Base-by-base conservation (phyloP, 2,797 vertebrate genomes). In the Taenioides sp. region DNA sequence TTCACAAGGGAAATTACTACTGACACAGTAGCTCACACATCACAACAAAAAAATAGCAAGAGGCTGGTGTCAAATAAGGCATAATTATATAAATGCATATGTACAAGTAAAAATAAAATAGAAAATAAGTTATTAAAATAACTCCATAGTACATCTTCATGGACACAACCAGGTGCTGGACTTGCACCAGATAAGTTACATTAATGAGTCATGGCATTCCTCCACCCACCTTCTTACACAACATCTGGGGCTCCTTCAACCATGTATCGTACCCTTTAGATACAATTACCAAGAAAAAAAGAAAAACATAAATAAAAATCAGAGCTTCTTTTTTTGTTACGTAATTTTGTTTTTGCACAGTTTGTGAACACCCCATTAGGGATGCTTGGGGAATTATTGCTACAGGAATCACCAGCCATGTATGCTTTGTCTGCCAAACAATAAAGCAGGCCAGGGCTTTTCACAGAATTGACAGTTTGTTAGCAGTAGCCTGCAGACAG, bases 381-480 rank as follows among this genome's bases (percentile, higher is more conserved):
- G 22, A 37, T 17, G 65, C 59, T 37, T 64, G 4, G 63, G 23
- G 20, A 23, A 18, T 63, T 27, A 18, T 18, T 34, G 23, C n/a
- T 37, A 11, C 47, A 52, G 31, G 61, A 22, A 7, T 65, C 7
- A 25, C 7, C 5, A 9, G 34, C 1, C 1, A 17, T 23, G 6
- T 23, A 18, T 17, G 54, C 31, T 67, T 63, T 52, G 12, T 62
- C 27, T 4, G 9, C 50, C 14, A 63, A 67, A 80, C 75, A 73
- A 67, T 63, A 17, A 34, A 6, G 23, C 7, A 9, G 54, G 5
- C 61, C 37, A 69, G 22, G 61, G 31, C 7, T 14, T 68, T 65
- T 58, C 72, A 61, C 23, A 7, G 71, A 74, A 77, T 72, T 69
- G 66, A 71, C 68, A 31, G 16, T 50, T 72, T 77, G 63, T 86